Evolutionary conservation across 2,888 invertebrate species (phyloP).

Genomic region (Trichopoda pennipes): DNA sequence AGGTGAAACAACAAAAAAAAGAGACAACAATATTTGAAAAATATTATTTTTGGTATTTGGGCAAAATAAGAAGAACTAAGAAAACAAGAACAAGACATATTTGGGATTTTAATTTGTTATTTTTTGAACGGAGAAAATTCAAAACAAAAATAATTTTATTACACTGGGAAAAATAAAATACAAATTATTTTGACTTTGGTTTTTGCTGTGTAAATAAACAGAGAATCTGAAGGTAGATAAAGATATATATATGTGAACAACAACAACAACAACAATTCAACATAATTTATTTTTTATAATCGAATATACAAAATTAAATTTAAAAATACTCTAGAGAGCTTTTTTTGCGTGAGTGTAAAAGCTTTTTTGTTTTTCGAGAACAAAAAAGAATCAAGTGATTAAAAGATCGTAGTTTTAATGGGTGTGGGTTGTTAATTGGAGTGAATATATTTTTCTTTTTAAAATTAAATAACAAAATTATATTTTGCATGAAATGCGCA

Average conservation of each 20-base stretch:
- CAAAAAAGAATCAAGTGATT: no score
- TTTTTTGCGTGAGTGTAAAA: constrained; percentile 54
- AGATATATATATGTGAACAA: background rate
- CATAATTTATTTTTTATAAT: background rate
- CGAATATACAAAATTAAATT: constrained; percentile 25
- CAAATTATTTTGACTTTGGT: background rate
- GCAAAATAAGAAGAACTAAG: constrained; percentile 12
- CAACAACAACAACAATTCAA: background rate
- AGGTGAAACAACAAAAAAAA: constrained; percentile 76
- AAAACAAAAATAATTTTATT: constrained; percentile 40
- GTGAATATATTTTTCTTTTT: constrained; percentile 25
- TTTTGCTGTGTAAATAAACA: constrained; percentile 39
- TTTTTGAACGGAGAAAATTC: constrained; percentile 74
- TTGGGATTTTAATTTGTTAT: constrained; percentile 73
- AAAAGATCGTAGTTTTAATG: constrained; percentile 37
- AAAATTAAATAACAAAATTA: no score
- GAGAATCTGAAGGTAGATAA: constrained; percentile 39
- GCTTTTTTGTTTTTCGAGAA: constrained; percentile 39
- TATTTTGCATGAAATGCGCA: constrained; percentile 60
- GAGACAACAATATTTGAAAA: constrained; percentile 76
- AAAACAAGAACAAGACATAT: constrained; percentile 77
- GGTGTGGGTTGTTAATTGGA: constrained; percentile 62
- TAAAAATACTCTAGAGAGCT: constrained; percentile 32
- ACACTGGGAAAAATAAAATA: constrained; percentile 14
- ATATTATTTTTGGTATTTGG: constrained; percentile 32